Conservation (phyloP, 2,113 vertebrate species). For the Psophia crepitans region DNA sequence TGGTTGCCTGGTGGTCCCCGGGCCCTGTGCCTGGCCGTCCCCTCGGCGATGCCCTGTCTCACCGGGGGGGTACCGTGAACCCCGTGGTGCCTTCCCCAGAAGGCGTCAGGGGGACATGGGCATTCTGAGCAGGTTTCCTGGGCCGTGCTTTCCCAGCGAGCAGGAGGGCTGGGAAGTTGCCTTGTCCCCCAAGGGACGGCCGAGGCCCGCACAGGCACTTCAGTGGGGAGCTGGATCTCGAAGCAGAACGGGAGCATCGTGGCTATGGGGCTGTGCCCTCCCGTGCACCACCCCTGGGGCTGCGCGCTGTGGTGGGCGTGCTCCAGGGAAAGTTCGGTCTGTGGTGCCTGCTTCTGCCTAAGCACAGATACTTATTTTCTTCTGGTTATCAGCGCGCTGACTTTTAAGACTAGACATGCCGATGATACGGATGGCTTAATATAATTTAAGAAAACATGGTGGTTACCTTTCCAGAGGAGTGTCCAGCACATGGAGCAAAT, state of each 20-base stretch:
- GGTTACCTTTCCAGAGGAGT: not conserved
- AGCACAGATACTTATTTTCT: not conserved
- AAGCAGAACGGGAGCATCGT: rapidly evolving
- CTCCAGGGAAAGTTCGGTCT: rapidly evolving
- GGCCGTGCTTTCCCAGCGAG: rapidly evolving
- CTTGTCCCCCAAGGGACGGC: rapidly evolving
- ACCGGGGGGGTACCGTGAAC: rapidly evolving
- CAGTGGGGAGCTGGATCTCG: rapidly evolving
- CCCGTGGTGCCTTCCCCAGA: rapidly evolving
- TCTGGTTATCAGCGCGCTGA: rapidly evolving
- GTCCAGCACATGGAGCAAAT: not conserved
- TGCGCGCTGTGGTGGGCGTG: rapidly evolving
- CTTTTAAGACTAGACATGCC: not conserved
- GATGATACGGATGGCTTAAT: not conserved
- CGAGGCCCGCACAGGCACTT: rapidly evolving
- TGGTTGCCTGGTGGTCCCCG: rapidly evolving
- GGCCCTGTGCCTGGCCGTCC: not conserved
- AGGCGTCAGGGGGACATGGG: rapidly evolving
- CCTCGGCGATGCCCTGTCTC: too few species aligned
- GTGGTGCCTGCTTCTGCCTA: rapidly evolving
- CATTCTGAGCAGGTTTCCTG: rapidly evolving
- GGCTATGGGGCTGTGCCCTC: rapidly evolving
- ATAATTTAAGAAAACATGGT: not conserved
- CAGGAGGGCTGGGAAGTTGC: rapidly evolving
- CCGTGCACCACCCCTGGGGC: too few species aligned